Evolutionary conservation across 35 echinoderm and acorn worm genomes (phyloP).

Genomic region (Lytechinus variegatus): DNA sequence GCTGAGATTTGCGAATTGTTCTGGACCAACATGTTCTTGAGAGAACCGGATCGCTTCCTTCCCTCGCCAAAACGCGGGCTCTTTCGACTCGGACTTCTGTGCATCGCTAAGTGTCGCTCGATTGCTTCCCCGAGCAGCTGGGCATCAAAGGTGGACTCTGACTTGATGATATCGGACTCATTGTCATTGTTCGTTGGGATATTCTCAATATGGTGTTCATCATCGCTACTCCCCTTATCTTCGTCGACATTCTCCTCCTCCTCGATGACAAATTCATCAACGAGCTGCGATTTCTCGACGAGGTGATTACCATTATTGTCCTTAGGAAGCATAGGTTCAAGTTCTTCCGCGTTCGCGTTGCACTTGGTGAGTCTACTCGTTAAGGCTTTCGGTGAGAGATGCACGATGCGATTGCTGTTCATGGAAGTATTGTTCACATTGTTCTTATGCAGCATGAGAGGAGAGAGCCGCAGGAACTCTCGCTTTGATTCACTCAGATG

Average conservation of each 20-base stretch:
- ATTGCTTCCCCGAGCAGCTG: slow-evolving; percentile 87
- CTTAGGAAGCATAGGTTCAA: slow-evolving; percentile 67
- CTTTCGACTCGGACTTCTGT: slow-evolving; percentile 59
- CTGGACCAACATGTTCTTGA: slow-evolving; percentile 72
- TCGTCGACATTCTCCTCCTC: background rate
- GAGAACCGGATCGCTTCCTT: slow-evolving; percentile 58
- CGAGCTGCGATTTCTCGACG: slow-evolving; percentile 43
- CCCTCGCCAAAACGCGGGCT: slow-evolving; percentile 52
- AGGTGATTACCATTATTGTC: slow-evolving; percentile 61
- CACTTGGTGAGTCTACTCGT: slow-evolving; percentile 22
- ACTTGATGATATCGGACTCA: background rate
- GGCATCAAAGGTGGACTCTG: slow-evolving; percentile 63
- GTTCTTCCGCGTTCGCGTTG: slow-evolving; percentile 48
- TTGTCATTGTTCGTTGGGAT: slow-evolving; percentile 29
- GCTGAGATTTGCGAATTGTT: slow-evolving; percentile 72
- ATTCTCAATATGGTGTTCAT: slow-evolving; percentile 15
- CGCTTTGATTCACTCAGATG: slow-evolving; percentile 27
- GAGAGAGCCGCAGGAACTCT: slow-evolving; percentile 36
- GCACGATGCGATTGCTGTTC: background rate
- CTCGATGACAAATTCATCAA: slow-evolving; percentile 39
- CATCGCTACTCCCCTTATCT: background rate
- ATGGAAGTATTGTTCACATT: slow-evolving; percentile 44
- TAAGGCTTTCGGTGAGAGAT: slow-evolving; percentile 40
- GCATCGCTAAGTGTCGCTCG: slow-evolving; percentile 74
- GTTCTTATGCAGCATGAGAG: slow-evolving; percentile 47